Conservation (phyloP, 2,797 vertebrate genomes). For the Sebastolobus alascanus region DNA sequence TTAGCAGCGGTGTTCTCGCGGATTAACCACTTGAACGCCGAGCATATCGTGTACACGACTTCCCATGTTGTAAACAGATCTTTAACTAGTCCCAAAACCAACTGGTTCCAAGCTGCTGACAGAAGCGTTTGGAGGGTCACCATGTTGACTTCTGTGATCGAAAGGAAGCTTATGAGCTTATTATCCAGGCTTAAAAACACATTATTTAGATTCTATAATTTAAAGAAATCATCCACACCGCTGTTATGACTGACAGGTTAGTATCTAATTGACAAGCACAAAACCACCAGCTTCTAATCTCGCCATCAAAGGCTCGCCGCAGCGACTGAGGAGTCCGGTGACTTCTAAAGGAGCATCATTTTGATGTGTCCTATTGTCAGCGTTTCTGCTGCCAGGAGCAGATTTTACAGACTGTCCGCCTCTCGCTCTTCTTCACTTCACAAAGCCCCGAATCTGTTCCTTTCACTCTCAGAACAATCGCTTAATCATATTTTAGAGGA, state of each 20-base stretch:
- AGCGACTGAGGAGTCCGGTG: slow-evolving; percentile 21
- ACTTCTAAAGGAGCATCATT: slow-evolving; percentile 53
- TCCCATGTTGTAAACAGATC: no score
- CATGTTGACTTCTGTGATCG: neutral
- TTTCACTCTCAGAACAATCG: slow-evolving; percentile 71
- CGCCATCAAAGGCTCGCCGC: slow-evolving; percentile 15
- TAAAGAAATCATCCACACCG: neutral
- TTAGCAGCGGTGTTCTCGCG: no score
- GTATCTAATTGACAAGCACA: slow-evolving; percentile 14
- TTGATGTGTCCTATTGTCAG: slow-evolving; percentile 62
- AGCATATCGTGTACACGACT: no score
- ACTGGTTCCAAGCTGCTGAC: neutral
- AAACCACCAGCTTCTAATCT: slow-evolving; percentile 18
- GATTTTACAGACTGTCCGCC: slow-evolving; percentile 60
- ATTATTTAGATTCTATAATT: neutral
- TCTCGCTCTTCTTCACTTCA: slow-evolving; percentile 48
- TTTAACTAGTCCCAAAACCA: neutral
- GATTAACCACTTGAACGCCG: no score
- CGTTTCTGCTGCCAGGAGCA: slow-evolving; percentile 64
- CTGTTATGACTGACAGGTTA: slow-evolving; percentile 7
- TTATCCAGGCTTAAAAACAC: neutral
- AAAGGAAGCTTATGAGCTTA: neutral
- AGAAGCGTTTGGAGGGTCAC: neutral
- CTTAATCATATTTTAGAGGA: slow-evolving; percentile 54
- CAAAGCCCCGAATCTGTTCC: slow-evolving; percentile 60